phyloP scores from a whole-genome alignment of 2,113 vertebrate species.

The Spea bombifrons region DNA sequence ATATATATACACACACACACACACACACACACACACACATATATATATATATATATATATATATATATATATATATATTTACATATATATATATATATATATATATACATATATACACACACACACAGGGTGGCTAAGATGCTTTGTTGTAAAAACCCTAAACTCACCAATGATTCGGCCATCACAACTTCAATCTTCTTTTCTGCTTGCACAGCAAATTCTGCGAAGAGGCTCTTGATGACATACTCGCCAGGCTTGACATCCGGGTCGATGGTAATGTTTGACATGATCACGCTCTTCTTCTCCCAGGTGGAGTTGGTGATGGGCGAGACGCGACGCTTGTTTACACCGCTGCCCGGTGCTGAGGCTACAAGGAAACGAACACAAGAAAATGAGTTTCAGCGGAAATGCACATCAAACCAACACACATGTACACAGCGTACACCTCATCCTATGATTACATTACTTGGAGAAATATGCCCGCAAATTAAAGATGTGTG shows the following conservation, averaged over 20 bases:
- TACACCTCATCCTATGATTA: too few relatives aligned
- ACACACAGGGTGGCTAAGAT: neutral
- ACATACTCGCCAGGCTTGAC: slow-evolving; percentile 98
- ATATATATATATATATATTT: too few relatives aligned
- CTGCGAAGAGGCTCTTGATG: slow-evolving; percentile 98
- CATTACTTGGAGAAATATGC: too few relatives aligned
- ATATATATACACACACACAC: neutral
- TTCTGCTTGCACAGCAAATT: slow-evolving; percentile 96
- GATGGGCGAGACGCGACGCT: slow-evolving; percentile 66
- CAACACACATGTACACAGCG: too few relatives aligned
- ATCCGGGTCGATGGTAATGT: slow-evolving; percentile 96
- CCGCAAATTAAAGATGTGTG: too few relatives aligned
- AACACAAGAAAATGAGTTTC: slow-evolving; percentile 9
- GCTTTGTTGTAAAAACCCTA: neutral
- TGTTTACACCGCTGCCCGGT: slow-evolving; percentile 81
- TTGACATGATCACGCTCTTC: slow-evolving; percentile 86
- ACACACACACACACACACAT: too few relatives aligned
- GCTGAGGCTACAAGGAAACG: slow-evolving; percentile 72
- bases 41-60: too few relatives aligned
- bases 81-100: too few relatives aligned
- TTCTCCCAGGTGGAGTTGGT: slow-evolving; percentile 69
- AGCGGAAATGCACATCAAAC: too few relatives aligned
- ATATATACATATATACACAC: too few relatives aligned
- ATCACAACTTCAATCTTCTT: slow-evolving; percentile 99
- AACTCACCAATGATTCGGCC: slow-evolving; percentile 97